These are phyloP conservation scores for Caenorhabditis macrosperma DNA, from an alignment of 2,888 invertebrate species.

Conservation along the genomic window DNA sequence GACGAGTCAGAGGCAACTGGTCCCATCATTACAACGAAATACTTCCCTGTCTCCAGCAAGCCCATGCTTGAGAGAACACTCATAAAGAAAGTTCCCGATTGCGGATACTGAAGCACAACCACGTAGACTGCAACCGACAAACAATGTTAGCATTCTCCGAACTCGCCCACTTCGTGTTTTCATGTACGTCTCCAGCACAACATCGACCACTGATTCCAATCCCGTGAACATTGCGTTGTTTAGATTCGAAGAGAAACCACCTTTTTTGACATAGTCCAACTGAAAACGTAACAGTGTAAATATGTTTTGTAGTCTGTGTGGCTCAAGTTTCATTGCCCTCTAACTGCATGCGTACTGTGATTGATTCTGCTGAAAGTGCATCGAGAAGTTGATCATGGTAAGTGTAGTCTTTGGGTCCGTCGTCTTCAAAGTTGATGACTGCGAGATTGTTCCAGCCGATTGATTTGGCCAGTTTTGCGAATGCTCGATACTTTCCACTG, in stretches of 20 bases:
- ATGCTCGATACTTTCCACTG: slow-evolving; percentile 59
- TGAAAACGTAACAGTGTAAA: too few species aligned
- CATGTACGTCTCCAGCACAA: slow-evolving; percentile 40
- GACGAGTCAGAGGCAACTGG: slow-evolving; percentile 14
- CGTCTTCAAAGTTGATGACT: slow-evolving; percentile 56
- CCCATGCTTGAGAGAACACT: slow-evolving; percentile 45
- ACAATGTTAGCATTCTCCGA: background rate
- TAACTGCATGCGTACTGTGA: slow-evolving; percentile 26
- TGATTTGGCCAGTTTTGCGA: slow-evolving; percentile 50
- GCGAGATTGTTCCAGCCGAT: slow-evolving; percentile 61
- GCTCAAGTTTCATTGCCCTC: too few species aligned
- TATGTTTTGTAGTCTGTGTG: too few species aligned
- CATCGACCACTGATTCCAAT: slow-evolving; percentile 31
- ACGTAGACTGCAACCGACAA: slow-evolving; percentile 41
- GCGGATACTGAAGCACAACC: slow-evolving; percentile 16
- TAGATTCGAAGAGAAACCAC: slow-evolving; percentile 39
- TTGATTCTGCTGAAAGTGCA: slow-evolving; percentile 37
- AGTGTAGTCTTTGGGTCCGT: slow-evolving; percentile 34
- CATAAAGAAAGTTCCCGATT: slow-evolving; percentile 36
- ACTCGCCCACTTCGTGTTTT: slow-evolving; percentile 49
- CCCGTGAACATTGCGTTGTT: slow-evolving; percentile 44
- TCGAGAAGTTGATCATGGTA: slow-evolving; percentile 56
- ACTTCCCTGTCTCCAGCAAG: slow-evolving; percentile 58
- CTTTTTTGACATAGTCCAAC: slow-evolving; percentile 55
- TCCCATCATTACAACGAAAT: slow-evolving; percentile 55